A percentile compares a stretch with the other conserved stretches of the same genome.
Conservation (phyloP, 2,888 invertebrate species). For the Amblyjoppa proteus region DNA sequence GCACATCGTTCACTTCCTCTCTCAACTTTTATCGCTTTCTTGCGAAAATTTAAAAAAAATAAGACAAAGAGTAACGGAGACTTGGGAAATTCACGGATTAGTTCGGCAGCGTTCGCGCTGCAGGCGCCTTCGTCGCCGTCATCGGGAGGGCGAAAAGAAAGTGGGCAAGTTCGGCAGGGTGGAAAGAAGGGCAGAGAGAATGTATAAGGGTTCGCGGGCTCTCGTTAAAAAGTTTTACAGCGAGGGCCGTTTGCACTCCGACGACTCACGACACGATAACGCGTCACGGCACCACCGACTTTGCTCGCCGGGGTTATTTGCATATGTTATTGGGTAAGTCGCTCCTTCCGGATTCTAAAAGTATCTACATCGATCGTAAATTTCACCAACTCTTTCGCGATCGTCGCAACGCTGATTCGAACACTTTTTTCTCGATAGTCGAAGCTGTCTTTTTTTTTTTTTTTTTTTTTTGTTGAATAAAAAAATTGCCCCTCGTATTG, state of each 20-base stretch:
- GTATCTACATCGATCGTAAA: slow-evolving; percentile 29
- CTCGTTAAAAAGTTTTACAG: slow-evolving; percentile 56
- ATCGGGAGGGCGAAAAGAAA: slow-evolving; percentile 10
- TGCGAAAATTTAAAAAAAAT: background rate
- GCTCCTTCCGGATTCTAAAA: slow-evolving; percentile 10
- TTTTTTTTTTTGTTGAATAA: background rate
- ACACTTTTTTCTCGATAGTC: background rate
- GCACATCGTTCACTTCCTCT: background rate
- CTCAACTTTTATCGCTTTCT: slow-evolving; percentile 38
- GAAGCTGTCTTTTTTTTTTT: background rate
- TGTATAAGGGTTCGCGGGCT: slow-evolving; percentile 44
- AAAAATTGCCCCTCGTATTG: background rate
- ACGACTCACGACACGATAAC: slow-evolving; percentile 40
- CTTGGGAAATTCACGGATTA: slow-evolving; percentile 44
- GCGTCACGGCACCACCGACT: background rate
- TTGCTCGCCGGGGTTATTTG: slow-evolving; percentile 44
- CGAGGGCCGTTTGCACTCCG: slow-evolving; percentile 14
- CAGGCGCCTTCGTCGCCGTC: background rate
- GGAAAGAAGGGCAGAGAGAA: slow-evolving; percentile 14
- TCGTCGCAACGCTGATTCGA: background rate
- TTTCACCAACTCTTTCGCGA: slow-evolving; percentile 34
- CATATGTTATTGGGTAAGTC: slow-evolving; percentile 58
- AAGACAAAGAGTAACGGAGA: slow-evolving; percentile 15
- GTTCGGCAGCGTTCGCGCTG: slow-evolving; percentile 14
- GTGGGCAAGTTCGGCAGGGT: slow-evolving; percentile 22